A percentile compares a stretch with the other conserved stretches of the same genome.
These are phyloP conservation scores for Cuniculus paca DNA, from an alignment of 2,797 vertebrate genomes.

Conservation along the genomic window DNA sequence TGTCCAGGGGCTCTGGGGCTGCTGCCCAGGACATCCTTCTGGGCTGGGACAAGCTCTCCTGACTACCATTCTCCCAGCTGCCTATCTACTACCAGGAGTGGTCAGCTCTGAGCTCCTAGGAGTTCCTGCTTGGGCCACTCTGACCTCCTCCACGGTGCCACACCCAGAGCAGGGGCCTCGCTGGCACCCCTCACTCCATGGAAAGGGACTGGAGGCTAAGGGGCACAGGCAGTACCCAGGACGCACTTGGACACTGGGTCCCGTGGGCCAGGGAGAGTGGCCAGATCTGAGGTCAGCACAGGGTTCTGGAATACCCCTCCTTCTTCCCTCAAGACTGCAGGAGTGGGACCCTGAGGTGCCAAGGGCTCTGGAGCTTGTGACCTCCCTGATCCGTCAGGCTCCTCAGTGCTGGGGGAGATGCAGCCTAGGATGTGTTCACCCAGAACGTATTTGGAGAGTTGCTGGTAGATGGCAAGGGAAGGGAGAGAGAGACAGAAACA, in stretches of 20 bases:
- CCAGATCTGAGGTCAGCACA: neutral
- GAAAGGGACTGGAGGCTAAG: neutral
- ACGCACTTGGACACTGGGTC: neutral
- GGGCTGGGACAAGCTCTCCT: neutral
- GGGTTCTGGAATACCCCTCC: neutral
- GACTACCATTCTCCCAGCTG: neutral
- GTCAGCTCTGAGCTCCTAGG: conserved; percentile 38
- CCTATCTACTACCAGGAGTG: neutral
- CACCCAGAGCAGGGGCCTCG: neutral
- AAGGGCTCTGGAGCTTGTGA: neutral
- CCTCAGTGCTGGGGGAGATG: neutral
- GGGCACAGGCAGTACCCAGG: neutral
- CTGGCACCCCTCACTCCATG: neutral
- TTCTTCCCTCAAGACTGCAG: neutral
- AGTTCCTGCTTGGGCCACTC: conserved; percentile 4
- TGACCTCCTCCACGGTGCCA: neutral
- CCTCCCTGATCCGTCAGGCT: neutral
- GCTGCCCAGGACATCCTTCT: neutral
- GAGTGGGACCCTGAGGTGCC: neutral
- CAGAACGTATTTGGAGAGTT: conserved; percentile 60
- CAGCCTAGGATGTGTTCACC: neutral
- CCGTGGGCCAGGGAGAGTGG: neutral
- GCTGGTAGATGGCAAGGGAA: conserved; percentile 50
- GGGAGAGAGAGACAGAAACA: too few species aligned
- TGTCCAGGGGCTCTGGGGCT: neutral